Evolutionary conservation across 2,888 invertebrate genomes (phyloP), one percentile per base, ranked within the genome.

Genomic region (Orthonychiurus folsomi): DNA sequence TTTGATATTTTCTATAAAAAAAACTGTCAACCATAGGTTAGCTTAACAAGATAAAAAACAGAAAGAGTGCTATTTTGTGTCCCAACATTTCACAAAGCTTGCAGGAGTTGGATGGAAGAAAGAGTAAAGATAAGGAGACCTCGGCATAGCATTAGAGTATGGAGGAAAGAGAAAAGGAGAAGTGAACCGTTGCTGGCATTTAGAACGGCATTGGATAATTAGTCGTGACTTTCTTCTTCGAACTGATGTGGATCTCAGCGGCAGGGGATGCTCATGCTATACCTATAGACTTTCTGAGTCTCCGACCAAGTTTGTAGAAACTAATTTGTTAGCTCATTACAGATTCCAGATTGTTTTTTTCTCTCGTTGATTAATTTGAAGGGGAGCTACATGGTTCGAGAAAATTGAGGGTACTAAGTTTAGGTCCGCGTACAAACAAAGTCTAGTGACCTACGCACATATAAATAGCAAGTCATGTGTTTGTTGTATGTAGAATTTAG

Each of bases 211-310:
- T 23, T 61, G 56, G 56, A 61, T 61, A 61, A 61, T 61, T 61
- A 61, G 61, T 61, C 61, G 23, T 50, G 56, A 61, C 61, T 61
- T 61, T 61, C 48, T 56, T 56, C 61, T 37, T 54, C 48, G 56
- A 56, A 50, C 56, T 56, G 61, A 61, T 61, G 55, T 61, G 61
- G 55, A 61, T 61, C 56, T 61, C 37, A 47, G 26, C 18, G 25
- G 59, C 50, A 27, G 50, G 2, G 23, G 58, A 25, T n/a, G 9
- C 1, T 2, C 55, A 23, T 24, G 18, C 24, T 24, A 55, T 55
- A 5, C 55, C 25, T 55, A 20, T n/a, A 15, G 18, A 12, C 12
- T 9, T 55, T 55, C 25, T n/a, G n/a, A n/a, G n/a, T n/a, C 25
- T 23, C n/a, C n/a, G 3, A 52, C 52, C 12, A 23, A 52, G 52